These are phyloP conservation scores for Enteromius thamalakanensis DNA, from an alignment of 2,797 vertebrate genomes.

Conservation along the genomic window DNA sequence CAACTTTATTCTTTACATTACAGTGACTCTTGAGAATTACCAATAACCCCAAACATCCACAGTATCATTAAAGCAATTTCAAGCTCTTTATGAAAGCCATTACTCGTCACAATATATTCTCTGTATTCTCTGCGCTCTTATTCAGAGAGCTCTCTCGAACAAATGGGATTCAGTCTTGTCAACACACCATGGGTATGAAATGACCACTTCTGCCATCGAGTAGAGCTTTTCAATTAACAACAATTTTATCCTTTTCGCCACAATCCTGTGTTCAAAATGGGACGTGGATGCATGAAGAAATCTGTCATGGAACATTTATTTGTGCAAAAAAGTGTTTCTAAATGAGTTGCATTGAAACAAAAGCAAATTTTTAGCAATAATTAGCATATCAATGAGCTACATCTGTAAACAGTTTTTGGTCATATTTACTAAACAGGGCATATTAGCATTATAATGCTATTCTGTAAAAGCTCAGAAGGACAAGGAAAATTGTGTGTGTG, in stretches of 20 bases:
- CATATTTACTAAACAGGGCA: no score
- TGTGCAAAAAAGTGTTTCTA: neutral
- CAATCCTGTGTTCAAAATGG: neutral
- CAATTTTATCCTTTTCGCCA: neutral
- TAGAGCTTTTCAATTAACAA: slow-evolving; percentile 36
- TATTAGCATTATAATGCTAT: neutral
- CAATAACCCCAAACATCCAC: neutral
- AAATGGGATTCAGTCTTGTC: neutral
- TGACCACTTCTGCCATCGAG: slow-evolving; percentile 13
- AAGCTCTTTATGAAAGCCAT: neutral
- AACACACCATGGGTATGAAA: neutral
- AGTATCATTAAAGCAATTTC: neutral
- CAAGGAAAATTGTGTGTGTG: neutral
- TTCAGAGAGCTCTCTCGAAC: slow-evolving; percentile 17
- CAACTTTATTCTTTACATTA: neutral
- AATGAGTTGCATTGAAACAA: neutral
- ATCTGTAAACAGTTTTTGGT: neutral
- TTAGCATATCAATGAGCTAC: neutral
- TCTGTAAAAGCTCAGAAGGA: neutral
- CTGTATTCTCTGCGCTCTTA: neutral
- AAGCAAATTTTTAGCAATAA: neutral
- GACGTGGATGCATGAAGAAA: neutral
- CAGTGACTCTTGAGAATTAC: neutral
- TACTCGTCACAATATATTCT: neutral
- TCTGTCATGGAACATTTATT: neutral